Percentiles rank a stretch among this genome's conserved stretches.
Conservation (phyloP, 2,113 vertebrate species). For the Oncorhynchus gorbuscha region DNA sequence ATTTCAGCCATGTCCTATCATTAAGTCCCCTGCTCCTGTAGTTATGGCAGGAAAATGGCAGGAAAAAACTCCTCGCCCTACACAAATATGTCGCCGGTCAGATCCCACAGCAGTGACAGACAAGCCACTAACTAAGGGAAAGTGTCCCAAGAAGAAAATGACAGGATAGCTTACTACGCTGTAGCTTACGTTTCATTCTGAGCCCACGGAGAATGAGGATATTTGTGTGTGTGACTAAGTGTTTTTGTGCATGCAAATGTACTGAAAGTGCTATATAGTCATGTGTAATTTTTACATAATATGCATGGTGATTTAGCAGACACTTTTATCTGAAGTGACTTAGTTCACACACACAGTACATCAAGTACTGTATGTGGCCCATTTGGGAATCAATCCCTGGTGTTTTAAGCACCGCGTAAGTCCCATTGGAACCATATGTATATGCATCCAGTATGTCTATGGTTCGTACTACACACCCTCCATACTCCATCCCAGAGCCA, state of each 20-base stretch:
- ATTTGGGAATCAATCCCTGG: no score
- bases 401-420: no score
- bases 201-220: slow-evolving; percentile 2
- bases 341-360: no score
- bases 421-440: no score
- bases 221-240: background rate
- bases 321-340: no score
- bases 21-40: slow-evolving; percentile 39
- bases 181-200: slow-evolving; percentile 8
- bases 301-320: no score
- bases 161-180: slow-evolving; percentile 20
- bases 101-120: slow-evolving; percentile 7
- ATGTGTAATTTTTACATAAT: no score
- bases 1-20: slow-evolving; percentile 36
- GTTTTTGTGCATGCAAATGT: no score
- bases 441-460: slow-evolving; percentile 21
- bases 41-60: slow-evolving; percentile 28
- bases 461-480: slow-evolving; percentile 9
- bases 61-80: slow-evolving; percentile 31
- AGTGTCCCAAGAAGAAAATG: slow-evolving; percentile 12
- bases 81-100: slow-evolving; percentile 14
- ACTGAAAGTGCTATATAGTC: no score
- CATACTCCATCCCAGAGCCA: slow-evolving; percentile 24
- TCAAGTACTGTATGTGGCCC: no score
- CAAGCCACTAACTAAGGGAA: slow-evolving; percentile 19